A percentile compares a stretch with the other conserved stretches of the same genome.
Conservation (phyloP, 2,797 vertebrate species). For the Silurus lanzhouensis region DNA sequence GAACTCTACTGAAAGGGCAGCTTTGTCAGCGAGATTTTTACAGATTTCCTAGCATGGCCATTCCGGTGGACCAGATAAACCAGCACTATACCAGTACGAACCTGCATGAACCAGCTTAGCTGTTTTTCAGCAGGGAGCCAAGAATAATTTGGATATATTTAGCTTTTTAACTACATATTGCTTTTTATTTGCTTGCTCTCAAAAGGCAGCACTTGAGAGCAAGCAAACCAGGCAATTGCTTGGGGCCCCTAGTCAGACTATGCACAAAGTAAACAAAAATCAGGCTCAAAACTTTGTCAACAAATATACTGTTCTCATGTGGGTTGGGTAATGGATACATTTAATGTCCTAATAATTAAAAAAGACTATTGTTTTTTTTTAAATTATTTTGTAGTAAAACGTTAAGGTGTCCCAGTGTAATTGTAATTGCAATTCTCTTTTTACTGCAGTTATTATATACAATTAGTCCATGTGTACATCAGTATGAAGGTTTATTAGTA, state of each 20-base stretch:
- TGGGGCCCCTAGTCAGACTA: not conserved
- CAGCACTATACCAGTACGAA: not conserved
- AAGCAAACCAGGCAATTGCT: not conserved
- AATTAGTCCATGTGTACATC: not conserved
- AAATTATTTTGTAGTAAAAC: not conserved
- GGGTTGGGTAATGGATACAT: not conserved
- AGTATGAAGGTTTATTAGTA: not conserved
- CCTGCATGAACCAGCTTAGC: not conserved
- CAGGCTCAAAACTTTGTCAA: not conserved
- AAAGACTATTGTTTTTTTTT: not conserved
- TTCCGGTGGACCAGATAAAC: not conserved
- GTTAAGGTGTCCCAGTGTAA: not conserved
- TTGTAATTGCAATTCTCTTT: not conserved
- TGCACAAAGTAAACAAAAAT: not conserved
- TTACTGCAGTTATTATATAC: not conserved
- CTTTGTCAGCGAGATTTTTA: not conserved
- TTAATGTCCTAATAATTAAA: not conserved
- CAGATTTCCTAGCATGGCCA: not conserved
- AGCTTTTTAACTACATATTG: not conserved
- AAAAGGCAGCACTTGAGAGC: not conserved
- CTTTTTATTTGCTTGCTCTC: conserved; percentile 10
- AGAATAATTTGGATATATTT: conserved; percentile 5
- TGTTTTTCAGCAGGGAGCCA: not conserved
- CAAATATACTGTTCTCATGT: not conserved
- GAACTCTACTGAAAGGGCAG: not conserved